Base-by-base conservation (phyloP, 1,140 invertebrate species). In the Conus ventricosus region DNA sequence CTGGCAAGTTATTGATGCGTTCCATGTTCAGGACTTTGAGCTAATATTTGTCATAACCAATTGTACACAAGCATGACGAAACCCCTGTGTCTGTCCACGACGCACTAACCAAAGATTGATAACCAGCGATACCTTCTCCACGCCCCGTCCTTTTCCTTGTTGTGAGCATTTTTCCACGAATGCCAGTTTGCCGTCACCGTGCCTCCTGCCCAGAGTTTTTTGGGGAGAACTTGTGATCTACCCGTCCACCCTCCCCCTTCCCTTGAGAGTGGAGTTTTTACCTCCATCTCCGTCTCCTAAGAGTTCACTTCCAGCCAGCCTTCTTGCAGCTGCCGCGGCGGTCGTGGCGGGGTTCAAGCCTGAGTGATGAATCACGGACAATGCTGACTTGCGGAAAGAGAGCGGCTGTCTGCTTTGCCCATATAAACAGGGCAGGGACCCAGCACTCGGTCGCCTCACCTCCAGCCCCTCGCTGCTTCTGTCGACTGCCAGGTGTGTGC, bases 291-390 rank as follows among this genome's bases (percentile, higher is more conserved):
- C 80, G 11, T 20, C 8, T 10, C 27, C 54, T 54, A 84, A 39
- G 11, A 84, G n/a, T 84, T 84, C n/a, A 54, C 57, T 23, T 80
- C n/a, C 82, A 63, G 23, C 82, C 55, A 63, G 82, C 82, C n/a
- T 27, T 54, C 54, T 25, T 63, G 82, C 51, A 25, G 78, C 27
- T 63, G 55, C 55, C 27, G 51, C 53, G 11, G 20, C 55, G 7
- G 4, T 15, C 15, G 81, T 39, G 54, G 13, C 20, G 10, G 57
- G 82, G 82, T 27, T 84, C 80, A 13, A 23, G 80, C 51, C 80
- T 54, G 20, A 51, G 39, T 6, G 82, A 54, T 84, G 82, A 84
- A 83, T 83, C 81, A 83, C 76, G 76, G 39, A 81, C 82, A 63
- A 27, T 84, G 57, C 82, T 63, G 82, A 84, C 57, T 20, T 51